Evolutionary conservation across 2,797 vertebrate species (phyloP).

Genomic region (Macropus fuliginosus): DNA sequence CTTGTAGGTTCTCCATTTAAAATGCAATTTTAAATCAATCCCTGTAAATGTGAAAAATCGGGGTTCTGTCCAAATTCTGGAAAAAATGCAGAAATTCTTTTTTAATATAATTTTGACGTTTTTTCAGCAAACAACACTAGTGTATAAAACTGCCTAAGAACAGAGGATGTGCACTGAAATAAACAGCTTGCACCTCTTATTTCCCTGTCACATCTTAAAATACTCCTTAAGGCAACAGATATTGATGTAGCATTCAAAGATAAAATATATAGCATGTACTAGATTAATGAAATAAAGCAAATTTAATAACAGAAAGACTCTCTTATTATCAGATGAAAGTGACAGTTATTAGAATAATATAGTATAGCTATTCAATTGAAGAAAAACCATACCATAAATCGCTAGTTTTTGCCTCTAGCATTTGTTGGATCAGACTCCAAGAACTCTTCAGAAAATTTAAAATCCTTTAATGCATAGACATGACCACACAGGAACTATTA

Average conservation of each 20-base stretch:
- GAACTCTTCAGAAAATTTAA: conserved; percentile 75
- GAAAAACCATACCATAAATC: conserved; percentile 65
- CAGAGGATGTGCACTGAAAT: not conserved
- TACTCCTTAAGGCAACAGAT: conserved; percentile 20
- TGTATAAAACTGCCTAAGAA: not conserved
- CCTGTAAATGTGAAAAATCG: conserved; percentile 25
- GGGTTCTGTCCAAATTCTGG: not conserved
- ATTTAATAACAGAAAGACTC: conserved; percentile 65
- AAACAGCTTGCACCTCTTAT: not conserved
- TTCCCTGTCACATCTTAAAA: conserved; percentile 14
- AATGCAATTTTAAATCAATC: conserved; percentile 1
- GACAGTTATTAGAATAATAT: conserved; percentile 65
- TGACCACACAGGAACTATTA: conserved; percentile 74
- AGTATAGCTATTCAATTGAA: conserved; percentile 66
- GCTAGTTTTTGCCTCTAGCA: conserved; percentile 72
- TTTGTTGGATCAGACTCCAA: conserved; percentile 71
- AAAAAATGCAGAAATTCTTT: not conserved
- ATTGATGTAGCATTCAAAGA: conserved; percentile 4
- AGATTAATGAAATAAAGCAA: conserved; percentile 73
- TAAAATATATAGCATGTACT: conserved; percentile 7
- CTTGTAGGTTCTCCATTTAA: not conserved
- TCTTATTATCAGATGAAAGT: conserved; percentile 62
- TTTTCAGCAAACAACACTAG: accelerated
- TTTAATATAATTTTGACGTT: not conserved
- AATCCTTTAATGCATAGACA: conserved; percentile 77